Conservation (phyloP, 2,888 invertebrate species). For the Protonemura montana region DNA sequence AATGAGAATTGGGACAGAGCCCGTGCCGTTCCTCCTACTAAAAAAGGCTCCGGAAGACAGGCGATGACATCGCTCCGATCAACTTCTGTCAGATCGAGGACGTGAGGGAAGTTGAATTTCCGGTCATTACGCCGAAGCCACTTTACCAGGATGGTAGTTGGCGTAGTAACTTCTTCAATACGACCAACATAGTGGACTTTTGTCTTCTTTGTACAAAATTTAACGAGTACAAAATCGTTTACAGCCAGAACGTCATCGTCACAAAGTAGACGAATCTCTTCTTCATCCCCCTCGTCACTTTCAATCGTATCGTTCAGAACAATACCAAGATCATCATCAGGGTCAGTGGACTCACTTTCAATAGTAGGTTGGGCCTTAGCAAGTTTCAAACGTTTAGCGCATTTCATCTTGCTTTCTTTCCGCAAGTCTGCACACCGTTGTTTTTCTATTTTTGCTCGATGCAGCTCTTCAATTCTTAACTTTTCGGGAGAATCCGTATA, state of each 20-base stretch:
- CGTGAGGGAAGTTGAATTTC: constrained; percentile 28
- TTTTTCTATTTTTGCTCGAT: constrained; percentile 13
- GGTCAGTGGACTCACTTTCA: constrained; percentile 13
- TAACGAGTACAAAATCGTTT: constrained; percentile 15
- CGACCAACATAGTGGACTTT: constrained; percentile 2
- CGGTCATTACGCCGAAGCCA: constrained; percentile 34
- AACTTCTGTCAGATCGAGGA: constrained; percentile 28
- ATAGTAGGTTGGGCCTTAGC: constrained; percentile 7
- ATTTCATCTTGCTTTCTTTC: constrained; percentile 14
- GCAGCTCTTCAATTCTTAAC: constrained; percentile 13
- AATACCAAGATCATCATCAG: neutral
- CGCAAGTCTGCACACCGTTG: neutral
- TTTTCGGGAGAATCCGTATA: constrained; percentile 3
- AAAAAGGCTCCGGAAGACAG: constrained; percentile 28
- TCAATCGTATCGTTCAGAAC: constrained; percentile 5
- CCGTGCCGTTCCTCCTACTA: constrained; percentile 29
- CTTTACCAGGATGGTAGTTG: constrained; percentile 17
- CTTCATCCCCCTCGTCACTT: constrained; percentile 16
- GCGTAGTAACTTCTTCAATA: constrained; percentile 16
- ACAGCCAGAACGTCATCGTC: neutral
- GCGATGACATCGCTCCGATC: constrained; percentile 18
- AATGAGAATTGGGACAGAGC: constrained; percentile 15
- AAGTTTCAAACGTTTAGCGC: constrained; percentile 9
- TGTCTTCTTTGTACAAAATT: constrained; percentile 25
- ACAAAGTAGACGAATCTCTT: neutral